These are phyloP conservation scores for Natator depressus DNA, from an alignment of 2,113 vertebrate species.

Conservation along the genomic window DNA sequence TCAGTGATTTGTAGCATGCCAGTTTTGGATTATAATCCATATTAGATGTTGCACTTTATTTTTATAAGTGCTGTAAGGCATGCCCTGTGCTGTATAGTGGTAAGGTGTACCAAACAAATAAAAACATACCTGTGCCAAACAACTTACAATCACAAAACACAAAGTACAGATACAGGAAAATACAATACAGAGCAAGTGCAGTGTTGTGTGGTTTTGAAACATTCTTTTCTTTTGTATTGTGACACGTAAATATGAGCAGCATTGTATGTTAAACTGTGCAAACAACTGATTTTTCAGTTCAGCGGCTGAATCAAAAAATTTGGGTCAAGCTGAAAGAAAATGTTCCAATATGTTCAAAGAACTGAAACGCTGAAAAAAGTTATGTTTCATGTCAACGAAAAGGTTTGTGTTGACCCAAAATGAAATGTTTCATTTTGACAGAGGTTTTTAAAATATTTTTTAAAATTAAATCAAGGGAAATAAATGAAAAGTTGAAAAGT, in stretches of 20 bases:
- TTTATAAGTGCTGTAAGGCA: neutral
- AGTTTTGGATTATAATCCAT: neutral
- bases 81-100: neutral
- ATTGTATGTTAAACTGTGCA: neutral
- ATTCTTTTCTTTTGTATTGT: neutral
- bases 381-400: neutral
- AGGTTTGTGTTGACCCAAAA: neutral
- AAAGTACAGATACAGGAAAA: constrained; percentile 14
- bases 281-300: neutral
- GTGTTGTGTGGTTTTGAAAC: no score
- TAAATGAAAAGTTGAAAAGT: neutral
- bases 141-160: neutral
- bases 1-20: neutral
- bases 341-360: neutral
- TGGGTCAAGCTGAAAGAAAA: neutral
- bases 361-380: neutral
- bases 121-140: neutral
- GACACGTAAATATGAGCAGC: neutral
- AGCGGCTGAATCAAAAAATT: neutral
- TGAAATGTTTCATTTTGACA: neutral
- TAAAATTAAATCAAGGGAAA: neutral
- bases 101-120: neutral
- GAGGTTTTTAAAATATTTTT: neutral
- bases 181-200: neutral
- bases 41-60: neutral